Conservation (phyloP, 2,113 vertebrate species). For the Bubalus kerabau region DNA sequence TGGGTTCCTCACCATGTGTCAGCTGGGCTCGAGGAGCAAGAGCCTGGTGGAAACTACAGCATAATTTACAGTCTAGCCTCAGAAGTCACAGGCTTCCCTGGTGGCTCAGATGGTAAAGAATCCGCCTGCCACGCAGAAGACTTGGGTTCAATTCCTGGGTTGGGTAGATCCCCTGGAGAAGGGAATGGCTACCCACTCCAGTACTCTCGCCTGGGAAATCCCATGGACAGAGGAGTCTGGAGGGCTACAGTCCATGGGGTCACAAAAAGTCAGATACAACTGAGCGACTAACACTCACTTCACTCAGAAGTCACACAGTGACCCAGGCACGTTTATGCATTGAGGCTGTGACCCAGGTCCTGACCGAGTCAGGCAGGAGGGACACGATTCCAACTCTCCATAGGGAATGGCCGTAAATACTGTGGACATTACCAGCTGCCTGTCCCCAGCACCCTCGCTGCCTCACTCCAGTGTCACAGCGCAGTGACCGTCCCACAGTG, state of each 20-base stretch:
- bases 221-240: not conserved
- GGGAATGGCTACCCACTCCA: not conserved
- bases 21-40: not conserved
- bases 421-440: not conserved
- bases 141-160: not conserved
- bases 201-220: not conserved
- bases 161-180: not conserved
- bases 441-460: not conserved
- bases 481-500: not conserved
- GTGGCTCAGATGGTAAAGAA: not conserved
- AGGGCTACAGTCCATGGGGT: not conserved
- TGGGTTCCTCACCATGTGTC: not conserved
- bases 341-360: not conserved
- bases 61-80: not conserved
- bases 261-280: not conserved
- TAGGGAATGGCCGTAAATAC: not conserved
- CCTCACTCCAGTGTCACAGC: not conserved
- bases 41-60: not conserved
- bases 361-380: not conserved
- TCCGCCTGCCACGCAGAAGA: not conserved
- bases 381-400: not conserved
- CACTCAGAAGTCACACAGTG: not conserved
- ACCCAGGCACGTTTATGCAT: fast-evolving
- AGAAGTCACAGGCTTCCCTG: not conserved
- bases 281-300: not conserved